Evolutionary conservation across 2,888 invertebrate species (phyloP).

Genomic region (Hirtodrosophila confusa): DNA sequence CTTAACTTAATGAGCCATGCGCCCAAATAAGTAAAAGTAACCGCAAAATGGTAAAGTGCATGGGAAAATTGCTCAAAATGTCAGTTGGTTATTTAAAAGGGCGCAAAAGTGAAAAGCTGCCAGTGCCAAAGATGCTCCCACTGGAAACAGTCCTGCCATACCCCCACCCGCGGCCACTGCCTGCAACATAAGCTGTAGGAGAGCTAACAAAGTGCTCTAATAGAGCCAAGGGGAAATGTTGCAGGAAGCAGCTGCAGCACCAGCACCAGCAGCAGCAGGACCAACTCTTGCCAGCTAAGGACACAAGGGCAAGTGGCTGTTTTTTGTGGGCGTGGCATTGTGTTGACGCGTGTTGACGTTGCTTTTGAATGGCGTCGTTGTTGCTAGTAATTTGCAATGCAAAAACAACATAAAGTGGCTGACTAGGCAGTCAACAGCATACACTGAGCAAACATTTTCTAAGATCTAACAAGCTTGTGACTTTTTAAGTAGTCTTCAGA

Average conservation of each 20-base stretch:
- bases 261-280: conserved; percentile 1
- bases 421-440: conserved; percentile 11
- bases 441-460: no score
- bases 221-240: conserved; percentile 41
- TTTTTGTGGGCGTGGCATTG: conserved; percentile 33
- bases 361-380: conserved; percentile 55
- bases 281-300: conserved; percentile 4
- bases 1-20: conserved; percentile 61
- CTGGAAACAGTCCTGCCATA: not conserved
- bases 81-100: conserved; percentile 56
- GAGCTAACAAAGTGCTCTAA: conserved; percentile 71
- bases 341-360: conserved; percentile 67
- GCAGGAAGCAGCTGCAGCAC: not conserved
- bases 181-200: conserved; percentile 47
- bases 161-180: not conserved
- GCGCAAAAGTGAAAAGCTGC: conserved; percentile 26
- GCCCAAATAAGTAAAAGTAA: conserved; percentile 27
- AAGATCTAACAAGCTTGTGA: no score
- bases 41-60: conserved; percentile 49
- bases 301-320: conserved; percentile 33
- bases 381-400: conserved; percentile 72
- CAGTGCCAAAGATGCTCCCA: conserved; percentile 16
- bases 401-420: conserved; percentile 59
- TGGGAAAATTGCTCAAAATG: conserved; percentile 52
- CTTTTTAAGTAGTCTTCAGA: no score